Evolutionary conservation across 2,113 vertebrate species (phyloP).

Genomic region (Hucho hucho): DNA sequence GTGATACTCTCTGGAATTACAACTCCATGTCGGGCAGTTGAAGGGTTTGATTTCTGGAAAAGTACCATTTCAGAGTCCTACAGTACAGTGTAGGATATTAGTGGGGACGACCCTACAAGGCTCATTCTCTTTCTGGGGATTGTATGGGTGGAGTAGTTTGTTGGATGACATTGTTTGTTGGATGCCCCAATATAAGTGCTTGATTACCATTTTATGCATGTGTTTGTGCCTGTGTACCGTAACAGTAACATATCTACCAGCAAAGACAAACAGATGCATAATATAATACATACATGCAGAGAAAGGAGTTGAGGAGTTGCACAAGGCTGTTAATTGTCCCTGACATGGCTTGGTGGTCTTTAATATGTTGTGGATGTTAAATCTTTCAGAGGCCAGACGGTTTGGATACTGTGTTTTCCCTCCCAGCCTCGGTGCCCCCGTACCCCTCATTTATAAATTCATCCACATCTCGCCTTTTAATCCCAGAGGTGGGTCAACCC

Average conservation of each 20-base stretch:
- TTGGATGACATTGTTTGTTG: background rate
- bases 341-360: conserved; percentile 24
- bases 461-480: conserved; percentile 41
- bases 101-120: background rate
- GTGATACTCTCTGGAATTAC: background rate
- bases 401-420: conserved; percentile 25
- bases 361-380: conserved; percentile 28
- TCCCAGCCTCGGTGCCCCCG: conserved; percentile 3
- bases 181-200: background rate
- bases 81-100: background rate
- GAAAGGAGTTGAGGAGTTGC: background rate
- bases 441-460: conserved; percentile 43
- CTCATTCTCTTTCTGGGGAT: background rate
- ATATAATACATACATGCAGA: background rate
- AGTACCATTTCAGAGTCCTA: background rate
- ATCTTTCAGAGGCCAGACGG: conserved; percentile 41
- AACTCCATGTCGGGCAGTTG: background rate
- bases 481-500: conserved; percentile 39
- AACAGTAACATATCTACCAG: background rate
- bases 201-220: background rate
- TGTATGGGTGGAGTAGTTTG: background rate
- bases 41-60: background rate
- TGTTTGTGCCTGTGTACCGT: background rate
- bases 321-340: conserved; percentile 3
- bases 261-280: background rate